A percentile compares a stretch with the other conserved stretches of the same genome.
phyloP scores from a whole-genome alignment of 2,113 vertebrate species.

The Atlantisia rogersi region DNA sequence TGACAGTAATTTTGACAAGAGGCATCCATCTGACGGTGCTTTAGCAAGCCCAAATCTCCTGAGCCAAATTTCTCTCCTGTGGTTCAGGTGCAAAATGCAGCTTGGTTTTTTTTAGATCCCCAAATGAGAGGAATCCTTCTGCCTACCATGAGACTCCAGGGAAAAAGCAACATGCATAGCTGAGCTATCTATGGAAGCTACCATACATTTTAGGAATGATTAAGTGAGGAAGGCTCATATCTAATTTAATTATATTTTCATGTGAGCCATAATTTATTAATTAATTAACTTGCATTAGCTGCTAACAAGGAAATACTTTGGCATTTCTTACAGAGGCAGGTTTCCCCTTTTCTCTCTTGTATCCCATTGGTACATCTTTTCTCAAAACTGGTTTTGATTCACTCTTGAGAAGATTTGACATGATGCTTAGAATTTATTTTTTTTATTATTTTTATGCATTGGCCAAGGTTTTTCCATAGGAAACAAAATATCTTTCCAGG shows the following conservation, averaged over 20 bases:
- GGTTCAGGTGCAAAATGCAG: neutral
- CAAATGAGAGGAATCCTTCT: neutral
- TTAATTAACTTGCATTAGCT: neutral
- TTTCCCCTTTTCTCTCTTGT: neutral
- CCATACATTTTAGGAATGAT: neutral
- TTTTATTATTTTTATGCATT: neutral
- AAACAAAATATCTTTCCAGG: neutral
- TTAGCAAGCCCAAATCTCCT: neutral
- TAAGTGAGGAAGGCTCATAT: neutral
- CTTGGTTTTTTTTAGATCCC: neutral
- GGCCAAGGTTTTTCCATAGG: neutral
- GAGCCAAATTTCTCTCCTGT: neutral
- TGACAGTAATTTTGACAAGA: neutral
- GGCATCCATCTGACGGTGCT: neutral
- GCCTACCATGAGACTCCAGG: neutral
- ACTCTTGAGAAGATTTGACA: neutral
- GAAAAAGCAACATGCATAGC: neutral
- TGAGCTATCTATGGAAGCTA: neutral
- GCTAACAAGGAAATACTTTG: neutral
- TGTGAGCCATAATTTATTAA: neutral
- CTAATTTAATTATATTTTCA: slow-evolving; percentile 3
- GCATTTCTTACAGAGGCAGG: neutral
- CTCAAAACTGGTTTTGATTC: neutral
- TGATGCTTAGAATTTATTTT: neutral
- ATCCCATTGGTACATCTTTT: neutral